Evolutionary conservation across 2,113 vertebrate genomes (phyloP).

Genomic region (Grammomys dolichurus): DNA sequence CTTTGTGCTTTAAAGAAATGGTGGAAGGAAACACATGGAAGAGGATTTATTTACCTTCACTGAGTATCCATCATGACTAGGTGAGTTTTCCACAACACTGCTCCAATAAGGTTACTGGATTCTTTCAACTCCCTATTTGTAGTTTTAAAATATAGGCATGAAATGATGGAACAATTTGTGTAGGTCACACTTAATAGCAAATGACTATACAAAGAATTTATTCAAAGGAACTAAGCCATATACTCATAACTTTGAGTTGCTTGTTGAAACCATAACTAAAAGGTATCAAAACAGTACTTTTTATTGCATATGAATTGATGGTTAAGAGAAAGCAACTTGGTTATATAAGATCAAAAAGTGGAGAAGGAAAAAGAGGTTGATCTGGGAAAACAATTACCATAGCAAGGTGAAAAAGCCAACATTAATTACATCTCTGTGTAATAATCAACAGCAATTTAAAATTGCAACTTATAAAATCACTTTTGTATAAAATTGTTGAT

Average conservation of each 20-base stretch:
- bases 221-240: neutral
- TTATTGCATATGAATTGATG: neutral
- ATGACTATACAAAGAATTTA: neutral
- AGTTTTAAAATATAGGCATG: neutral
- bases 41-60: neutral
- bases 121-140: neutral
- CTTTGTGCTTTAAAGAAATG: neutral
- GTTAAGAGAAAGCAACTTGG: slow-evolving; percentile 9
- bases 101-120: neutral
- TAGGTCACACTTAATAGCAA: neutral
- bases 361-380: neutral
- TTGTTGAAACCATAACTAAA: neutral
- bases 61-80: neutral
- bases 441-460: too few species aligned
- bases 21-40: neutral
- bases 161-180: neutral
- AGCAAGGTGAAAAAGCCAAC: neutral
- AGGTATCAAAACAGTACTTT: neutral
- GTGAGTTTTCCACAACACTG: neutral
- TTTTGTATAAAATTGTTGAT: neutral
- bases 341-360: neutral
- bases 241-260: neutral
- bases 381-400: neutral
- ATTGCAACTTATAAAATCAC: neutral
- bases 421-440: too few species aligned